Evolutionary conservation across 2,113 vertebrate genomes (phyloP).

Genomic region (Lamprotornis superbus): DNA sequence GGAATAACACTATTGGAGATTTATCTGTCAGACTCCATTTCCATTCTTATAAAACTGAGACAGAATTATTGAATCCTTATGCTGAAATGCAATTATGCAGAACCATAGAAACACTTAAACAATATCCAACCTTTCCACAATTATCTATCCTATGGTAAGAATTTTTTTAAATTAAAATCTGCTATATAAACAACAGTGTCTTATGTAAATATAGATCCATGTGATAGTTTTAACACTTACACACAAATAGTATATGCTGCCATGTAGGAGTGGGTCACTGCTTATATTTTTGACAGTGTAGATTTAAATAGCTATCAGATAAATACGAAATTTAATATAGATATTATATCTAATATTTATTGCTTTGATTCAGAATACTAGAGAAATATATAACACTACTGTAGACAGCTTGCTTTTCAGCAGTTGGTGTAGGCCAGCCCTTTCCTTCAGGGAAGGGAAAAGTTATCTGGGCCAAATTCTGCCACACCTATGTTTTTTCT

Average conservation of each 20-base stretch:
- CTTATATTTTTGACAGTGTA: conserved; percentile 52
- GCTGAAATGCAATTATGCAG: not conserved
- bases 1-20: not conserved
- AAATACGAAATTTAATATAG: conserved; percentile 53
- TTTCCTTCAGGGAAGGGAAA: not conserved
- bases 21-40: not conserved
- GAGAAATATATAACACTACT: conserved; percentile 16
- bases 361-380: conserved; percentile 38
- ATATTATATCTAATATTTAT: conserved; percentile 70
- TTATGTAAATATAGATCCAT: conserved; percentile 9
- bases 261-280: conserved; percentile 32
- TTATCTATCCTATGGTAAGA: not conserved
- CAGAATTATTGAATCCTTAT: not conserved
- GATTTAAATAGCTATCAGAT: conserved; percentile 57
- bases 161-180: not conserved
- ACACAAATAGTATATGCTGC: not conserved
- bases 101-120: not conserved
- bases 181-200: not conserved
- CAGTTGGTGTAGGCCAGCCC: not conserved
- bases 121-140: not conserved
- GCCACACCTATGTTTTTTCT: not conserved
- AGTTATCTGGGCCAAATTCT: not conserved
- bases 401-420: conserved; percentile 26
- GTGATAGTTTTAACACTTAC: not conserved
- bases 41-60: not conserved